Conservation (phyloP, 2,797 vertebrate genomes). For the Ispidina lecontei region DNA sequence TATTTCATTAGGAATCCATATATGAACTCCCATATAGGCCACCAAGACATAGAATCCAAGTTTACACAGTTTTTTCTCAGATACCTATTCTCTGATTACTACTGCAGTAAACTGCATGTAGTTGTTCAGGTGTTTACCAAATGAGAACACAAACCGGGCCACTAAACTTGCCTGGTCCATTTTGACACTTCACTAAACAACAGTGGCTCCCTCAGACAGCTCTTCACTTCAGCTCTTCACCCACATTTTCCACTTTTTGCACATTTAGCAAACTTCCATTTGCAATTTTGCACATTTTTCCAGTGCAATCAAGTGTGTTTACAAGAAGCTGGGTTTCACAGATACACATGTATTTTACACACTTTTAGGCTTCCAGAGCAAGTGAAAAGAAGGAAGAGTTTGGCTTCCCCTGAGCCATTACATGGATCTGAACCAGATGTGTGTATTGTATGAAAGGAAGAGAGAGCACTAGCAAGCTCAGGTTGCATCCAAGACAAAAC, state of each 20-base stretch:
- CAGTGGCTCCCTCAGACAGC: not conserved
- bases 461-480: slow-evolving; percentile 5
- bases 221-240: not conserved
- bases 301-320: not conserved
- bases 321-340: not conserved
- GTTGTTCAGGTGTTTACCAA: not conserved
- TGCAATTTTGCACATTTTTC: not conserved
- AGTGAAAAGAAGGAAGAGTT: not conserved
- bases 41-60: not conserved
- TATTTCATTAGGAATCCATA: not conserved
- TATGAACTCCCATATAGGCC: not conserved
- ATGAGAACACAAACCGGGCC: not conserved
- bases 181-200: not conserved
- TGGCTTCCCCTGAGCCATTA: slow-evolving; percentile 13
- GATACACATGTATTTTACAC: not conserved
- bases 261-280: not conserved
- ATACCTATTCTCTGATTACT: not conserved
- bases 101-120: not conserved
- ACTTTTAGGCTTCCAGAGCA: not conserved
- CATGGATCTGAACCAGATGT: not conserved
- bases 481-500: slow-evolving; percentile 62
- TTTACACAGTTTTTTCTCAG: not conserved
- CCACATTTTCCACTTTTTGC: not conserved
- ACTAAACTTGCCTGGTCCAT: not conserved
- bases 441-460: slow-evolving; percentile 16